Evolutionary conservation across 2,797 vertebrate genomes (phyloP).

Genomic region (Glyptemys insculpta): DNA sequence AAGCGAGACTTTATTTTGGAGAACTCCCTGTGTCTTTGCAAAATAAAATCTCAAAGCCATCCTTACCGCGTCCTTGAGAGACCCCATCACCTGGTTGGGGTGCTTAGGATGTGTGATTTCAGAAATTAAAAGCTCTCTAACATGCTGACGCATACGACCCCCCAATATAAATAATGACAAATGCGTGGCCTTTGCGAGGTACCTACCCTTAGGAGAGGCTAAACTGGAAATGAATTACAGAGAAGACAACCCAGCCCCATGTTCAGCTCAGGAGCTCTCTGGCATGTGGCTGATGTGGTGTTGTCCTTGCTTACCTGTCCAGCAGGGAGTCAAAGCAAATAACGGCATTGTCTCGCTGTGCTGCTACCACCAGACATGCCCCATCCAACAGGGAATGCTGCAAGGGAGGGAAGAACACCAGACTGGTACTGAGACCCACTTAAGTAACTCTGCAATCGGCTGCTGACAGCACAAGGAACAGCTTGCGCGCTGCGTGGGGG

Average conservation of each 20-base stretch:
- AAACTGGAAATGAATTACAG: not conserved
- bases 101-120: accelerated
- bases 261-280: not conserved
- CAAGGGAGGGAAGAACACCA: conserved; percentile 21
- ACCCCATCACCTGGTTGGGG: accelerated
- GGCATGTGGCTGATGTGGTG: not conserved
- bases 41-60: not conserved
- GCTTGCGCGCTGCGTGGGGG: not conserved
- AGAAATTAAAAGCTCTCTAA: not conserved
- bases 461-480: not conserved
- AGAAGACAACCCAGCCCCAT: not conserved
- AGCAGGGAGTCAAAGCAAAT: conserved; percentile 74
- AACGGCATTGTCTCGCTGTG: conserved; percentile 70
- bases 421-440: not conserved
- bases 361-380: conserved; percentile 79
- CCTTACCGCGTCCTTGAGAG: not conserved
- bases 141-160: not conserved
- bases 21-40: not conserved
- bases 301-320: conserved; percentile 65
- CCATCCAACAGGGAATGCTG: conserved; percentile 62
- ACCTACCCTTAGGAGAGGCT: not conserved
- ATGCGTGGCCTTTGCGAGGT: not conserved
- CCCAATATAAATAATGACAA: not conserved
- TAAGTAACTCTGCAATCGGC: not conserved
- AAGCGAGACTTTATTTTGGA: not conserved